Conservation (phyloP, 2,888 invertebrate species). For the Pyrochroa serraticornis region DNA sequence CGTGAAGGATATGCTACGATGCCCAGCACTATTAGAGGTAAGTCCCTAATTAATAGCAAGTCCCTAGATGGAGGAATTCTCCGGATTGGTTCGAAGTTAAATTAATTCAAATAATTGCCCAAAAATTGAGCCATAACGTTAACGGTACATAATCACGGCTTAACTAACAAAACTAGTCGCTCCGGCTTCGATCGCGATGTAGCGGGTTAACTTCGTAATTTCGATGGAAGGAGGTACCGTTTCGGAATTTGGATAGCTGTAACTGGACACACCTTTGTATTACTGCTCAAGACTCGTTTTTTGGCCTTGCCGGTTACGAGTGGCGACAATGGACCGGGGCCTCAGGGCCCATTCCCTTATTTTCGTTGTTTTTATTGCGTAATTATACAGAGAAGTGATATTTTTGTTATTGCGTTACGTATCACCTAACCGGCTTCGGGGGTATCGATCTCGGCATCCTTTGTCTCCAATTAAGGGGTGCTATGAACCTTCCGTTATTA, state of each 20-base stretch:
- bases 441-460: constrained; percentile 16
- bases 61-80: background rate
- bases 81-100: background rate
- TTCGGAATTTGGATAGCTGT: constrained; percentile 41
- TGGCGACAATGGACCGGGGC: background rate
- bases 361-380: background rate
- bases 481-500: constrained; percentile 21
- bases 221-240: constrained; percentile 38
- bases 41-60: constrained; percentile 40
- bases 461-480: constrained; percentile 19
- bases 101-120: constrained; percentile 21
- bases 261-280: constrained; percentile 39
- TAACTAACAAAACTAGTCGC: too few relatives aligned
- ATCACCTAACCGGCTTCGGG: constrained; percentile 7
- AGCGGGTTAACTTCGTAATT: constrained; percentile 18
- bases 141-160: constrained; percentile 31
- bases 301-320: background rate
- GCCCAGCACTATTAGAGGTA: constrained; percentile 60
- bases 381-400: too few relatives aligned
- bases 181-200: background rate
- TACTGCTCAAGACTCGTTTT: constrained; percentile 25
- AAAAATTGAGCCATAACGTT: constrained; percentile 21
- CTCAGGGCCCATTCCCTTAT: too few relatives aligned
- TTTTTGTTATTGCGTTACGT: constrained; percentile 13
- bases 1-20: constrained; percentile 53